Evolutionary conservation across 2,888 invertebrate species (phyloP), one percentile per base, ranked within the genome.

Genomic region (Drosophila acutilabella): DNA sequence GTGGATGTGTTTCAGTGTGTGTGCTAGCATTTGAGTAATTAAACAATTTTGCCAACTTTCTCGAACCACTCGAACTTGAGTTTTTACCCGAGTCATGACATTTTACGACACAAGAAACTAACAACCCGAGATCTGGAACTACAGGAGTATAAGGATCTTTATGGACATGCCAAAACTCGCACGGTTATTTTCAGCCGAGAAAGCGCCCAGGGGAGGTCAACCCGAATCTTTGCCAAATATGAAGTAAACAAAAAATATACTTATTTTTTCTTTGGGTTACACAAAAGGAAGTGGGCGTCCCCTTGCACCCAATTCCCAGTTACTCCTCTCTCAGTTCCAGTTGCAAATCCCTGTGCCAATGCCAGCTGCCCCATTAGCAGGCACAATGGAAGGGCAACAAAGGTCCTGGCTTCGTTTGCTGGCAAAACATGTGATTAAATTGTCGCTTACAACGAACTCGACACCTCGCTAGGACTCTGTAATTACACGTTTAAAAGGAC

Each of bases 391-490:
- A 13, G 54, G 38, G 40, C 64, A 65, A 74, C 78, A 78, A 73
- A 57, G 66, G 70, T 66, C 58, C 74, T 73, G 65, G 61, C 56
- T 36, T 42, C 41, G 44, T 48, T 8, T 59, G 62, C 60, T 64
- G 68, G 58, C 77, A 80, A 85, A 88, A 88, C 85, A 88, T 85
- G 45, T 85, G 85, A 85, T 85, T 85, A 85, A 81, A 81, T 79
- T 81, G 80, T 79, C 80, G 79, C 71, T 80, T 73, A 74, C 79
- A 88, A 64, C 80, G 88, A 88, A 88, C 64, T 85, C 80, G 83
- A 85, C 84, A 85, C 84, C 85, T 86, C 69, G 58, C 42, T 56
- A 75, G 58, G 60, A 56, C 76, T 67, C 68, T 77, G 67, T 86
- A 83, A 86, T 83, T 83, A 83, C 67, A 54, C 40, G 23, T 13